Evolutionary conservation across 2,888 invertebrate species (phyloP).

Genomic region (Volucella inanis): DNA sequence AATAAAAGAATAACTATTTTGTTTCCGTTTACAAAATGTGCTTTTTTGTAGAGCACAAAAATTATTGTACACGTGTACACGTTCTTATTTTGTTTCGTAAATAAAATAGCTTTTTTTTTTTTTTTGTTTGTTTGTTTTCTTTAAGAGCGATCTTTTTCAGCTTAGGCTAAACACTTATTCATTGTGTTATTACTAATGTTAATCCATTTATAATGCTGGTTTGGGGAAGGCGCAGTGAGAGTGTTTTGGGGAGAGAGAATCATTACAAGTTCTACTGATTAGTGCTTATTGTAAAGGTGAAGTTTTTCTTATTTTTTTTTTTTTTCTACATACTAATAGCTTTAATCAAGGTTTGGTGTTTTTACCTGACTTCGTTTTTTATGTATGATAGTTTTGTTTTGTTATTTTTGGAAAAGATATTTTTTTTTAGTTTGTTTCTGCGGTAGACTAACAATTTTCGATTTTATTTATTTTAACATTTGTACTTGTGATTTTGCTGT

Average conservation of each 20-base stretch:
- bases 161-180: slow-evolving; percentile 21
- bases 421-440: slow-evolving; percentile 1
- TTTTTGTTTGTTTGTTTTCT: too few relatives aligned
- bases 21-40: slow-evolving; percentile 5
- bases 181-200: slow-evolving; percentile 23
- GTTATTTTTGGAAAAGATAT: slow-evolving; percentile 26
- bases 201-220: slow-evolving; percentile 2
- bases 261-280: too few relatives aligned
- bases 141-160: slow-evolving; percentile 16
- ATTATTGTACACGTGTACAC: slow-evolving; percentile 25
- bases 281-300: too few relatives aligned
- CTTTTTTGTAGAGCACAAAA: not conserved
- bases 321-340: slow-evolving; percentile 6
- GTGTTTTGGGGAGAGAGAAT: too few relatives aligned
- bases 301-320: not conserved
- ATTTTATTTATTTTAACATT: slow-evolving; percentile 47
- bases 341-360: slow-evolving; percentile 14
- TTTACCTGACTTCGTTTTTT: not conserved
- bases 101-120: too few relatives aligned
- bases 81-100: not conserved
- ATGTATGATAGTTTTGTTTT: not conserved
- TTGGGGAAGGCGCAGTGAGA: too few relatives aligned
- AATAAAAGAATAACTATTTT: slow-evolving; percentile 50
- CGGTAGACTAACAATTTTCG: not conserved
- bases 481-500: slow-evolving; percentile 71